A percentile compares a stretch with the other conserved stretches of the same genome.
phyloP scores from a whole-genome alignment of 92 coral and sea anemone species.

The Isaurus tuberculatus region DNA sequence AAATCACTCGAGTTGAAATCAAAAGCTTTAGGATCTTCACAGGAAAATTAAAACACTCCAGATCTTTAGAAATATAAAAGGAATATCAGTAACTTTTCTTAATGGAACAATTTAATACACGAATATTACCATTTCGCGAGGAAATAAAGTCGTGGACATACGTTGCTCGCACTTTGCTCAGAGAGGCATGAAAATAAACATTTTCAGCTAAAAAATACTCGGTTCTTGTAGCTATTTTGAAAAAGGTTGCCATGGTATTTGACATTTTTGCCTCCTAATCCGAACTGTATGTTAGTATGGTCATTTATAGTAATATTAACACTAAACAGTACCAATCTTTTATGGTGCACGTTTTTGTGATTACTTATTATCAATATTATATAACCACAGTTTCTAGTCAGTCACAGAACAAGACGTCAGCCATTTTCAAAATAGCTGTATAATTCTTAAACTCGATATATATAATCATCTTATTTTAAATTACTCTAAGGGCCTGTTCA shows the following conservation, averaged over 20 bases:
- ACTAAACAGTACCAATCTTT: no score
- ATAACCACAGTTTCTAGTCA: no score
- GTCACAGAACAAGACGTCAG: no score
- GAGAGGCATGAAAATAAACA: neutral
- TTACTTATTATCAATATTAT: no score
- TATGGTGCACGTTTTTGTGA: no score
- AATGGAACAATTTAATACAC: constrained; percentile 13
- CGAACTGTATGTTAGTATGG: no score
- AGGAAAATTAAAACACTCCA: neutral
- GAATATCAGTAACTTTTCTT: neutral
- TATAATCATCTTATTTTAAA: no score
- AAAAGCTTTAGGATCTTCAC: neutral
- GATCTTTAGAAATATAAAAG: neutral
- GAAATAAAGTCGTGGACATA: neutral
- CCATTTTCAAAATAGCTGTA: no score
- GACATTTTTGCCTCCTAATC: no score
- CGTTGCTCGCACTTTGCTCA: neutral
- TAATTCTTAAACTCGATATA: no score
- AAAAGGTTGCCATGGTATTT: neutral
- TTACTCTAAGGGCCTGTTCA: no score
- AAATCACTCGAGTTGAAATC: neutral
- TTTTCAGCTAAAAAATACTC: neutral
- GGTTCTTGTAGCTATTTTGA: neutral
- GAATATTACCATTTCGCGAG: constrained; percentile 5
- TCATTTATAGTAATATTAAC: no score